Percentiles rank a stretch among this genome's conserved stretches.
These are phyloP conservation scores for Muschampia plurimacula DNA, from an alignment of 2,888 invertebrate genomes.

Conservation along the genomic window DNA sequence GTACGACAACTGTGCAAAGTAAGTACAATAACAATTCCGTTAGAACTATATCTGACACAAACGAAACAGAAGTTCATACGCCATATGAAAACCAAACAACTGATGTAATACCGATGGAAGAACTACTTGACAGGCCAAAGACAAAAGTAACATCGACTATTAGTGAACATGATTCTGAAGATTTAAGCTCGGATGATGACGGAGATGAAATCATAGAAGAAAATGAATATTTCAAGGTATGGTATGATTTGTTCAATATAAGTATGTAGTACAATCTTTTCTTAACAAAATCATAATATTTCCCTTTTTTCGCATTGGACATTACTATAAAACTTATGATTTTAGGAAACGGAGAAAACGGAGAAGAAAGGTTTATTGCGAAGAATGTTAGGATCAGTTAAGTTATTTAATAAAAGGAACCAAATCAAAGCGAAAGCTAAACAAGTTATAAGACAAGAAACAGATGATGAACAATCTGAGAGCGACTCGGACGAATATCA, in stretches of 20 bases:
- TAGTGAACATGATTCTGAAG: constrained; percentile 32
- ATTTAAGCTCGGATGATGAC: constrained; percentile 26
- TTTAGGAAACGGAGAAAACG: constrained; percentile 48
- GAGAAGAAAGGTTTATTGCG: constrained; percentile 60
- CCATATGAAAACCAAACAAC: constrained; percentile 21
- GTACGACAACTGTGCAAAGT: constrained; percentile 30
- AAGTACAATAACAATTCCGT: constrained; percentile 27
- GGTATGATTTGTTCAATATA: background rate
- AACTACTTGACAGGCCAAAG: constrained; percentile 7
- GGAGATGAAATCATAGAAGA: constrained; percentile 13
- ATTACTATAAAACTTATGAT: background rate
- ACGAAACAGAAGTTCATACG: background rate
- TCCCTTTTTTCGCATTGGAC: background rate
- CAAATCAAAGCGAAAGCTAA: constrained; percentile 8
- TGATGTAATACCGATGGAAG: constrained; percentile 1
- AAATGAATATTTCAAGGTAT: constrained; percentile 45
- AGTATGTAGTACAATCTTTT: too few species aligned
- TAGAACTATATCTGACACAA: background rate
- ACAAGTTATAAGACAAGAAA: constrained; percentile 37
- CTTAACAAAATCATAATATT: background rate
- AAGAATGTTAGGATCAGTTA: constrained; percentile 63
- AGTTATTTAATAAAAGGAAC: constrained; percentile 54
- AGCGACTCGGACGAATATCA: constrained; percentile 64
- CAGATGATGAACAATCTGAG: constrained; percentile 49
- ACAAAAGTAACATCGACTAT: constrained; percentile 21